Evolutionary conservation across 2,888 invertebrate species (phyloP), one percentile per base, ranked within the genome.

Genomic region (Danaus chrysippus): DNA sequence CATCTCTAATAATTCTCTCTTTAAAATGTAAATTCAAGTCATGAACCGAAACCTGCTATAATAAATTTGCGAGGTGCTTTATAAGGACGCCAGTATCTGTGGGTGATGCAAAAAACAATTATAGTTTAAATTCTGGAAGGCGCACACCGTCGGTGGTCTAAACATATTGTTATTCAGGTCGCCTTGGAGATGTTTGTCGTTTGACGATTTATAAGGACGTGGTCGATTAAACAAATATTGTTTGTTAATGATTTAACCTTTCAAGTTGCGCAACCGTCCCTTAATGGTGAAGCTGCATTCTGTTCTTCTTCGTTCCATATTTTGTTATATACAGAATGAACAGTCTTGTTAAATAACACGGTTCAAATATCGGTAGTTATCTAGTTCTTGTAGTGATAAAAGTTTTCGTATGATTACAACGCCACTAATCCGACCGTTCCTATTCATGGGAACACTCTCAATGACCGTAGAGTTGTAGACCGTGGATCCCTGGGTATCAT

Each of bases 381-480:
- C 23, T 34, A 5, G 23, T 34, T 34, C 23, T 34, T 34, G 23
- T 34, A 34, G 23, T 34, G 23, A 34, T 34, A 34, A 34, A 34
- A 34, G 23, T 34, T 34, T 23, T 34, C 23, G 23, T 34, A 34
- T 34, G 49, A 58, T 42, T 55, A 55, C 56, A 63, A 34, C 23
- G 23, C 60, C 55, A 62, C 66, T 72, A 74, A 75, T 74, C 69
- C 76, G 75, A 68, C 74, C 68, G 77, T 83, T 83, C 67, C 75
- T 70, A 83, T 82, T 78, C 69, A 63, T 72, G 74, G 23, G 75
- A 74, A 71, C 69, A 61, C 61, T 68, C 72, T 71, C 76, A 73
- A 79, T 81, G 78, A 80, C 77, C 75, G 80, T 77, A 72, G 79
- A 74, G 73, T 72, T 76, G 74, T 76, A 75, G 76, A 73, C 78